phyloP scores from a whole-genome alignment of 2,888 invertebrate species.

The Gerris lacustris region DNA sequence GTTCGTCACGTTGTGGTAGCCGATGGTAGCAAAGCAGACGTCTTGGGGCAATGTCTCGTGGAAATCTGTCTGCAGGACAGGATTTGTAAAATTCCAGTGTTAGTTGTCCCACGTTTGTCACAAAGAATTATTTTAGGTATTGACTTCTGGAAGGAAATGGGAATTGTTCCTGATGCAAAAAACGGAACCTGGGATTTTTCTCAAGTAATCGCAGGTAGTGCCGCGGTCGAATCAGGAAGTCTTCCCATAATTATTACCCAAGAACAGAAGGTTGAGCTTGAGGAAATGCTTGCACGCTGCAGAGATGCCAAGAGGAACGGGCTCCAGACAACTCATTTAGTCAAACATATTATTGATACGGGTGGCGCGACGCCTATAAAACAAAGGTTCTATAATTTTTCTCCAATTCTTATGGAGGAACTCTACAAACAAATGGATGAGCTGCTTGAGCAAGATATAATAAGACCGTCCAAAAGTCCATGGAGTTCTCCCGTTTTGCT shows the following conservation, averaged over 20 bases:
- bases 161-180: slow-evolving; percentile 9
- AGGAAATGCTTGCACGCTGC: not conserved
- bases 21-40: not conserved
- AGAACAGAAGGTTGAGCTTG: not conserved
- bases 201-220: not conserved
- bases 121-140: slow-evolving; percentile 16
- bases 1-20: not conserved
- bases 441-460: not conserved
- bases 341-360: not conserved
- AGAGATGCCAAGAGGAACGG: not conserved
- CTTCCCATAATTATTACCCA: not conserved
- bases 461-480: no score
- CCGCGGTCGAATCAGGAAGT: not conserved
- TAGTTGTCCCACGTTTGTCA: slow-evolving; percentile 8
- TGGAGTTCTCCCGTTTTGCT: no score
- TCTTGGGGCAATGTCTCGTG: not conserved
- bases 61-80: slow-evolving; percentile 2
- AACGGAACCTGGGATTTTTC: slow-evolving; percentile 13
- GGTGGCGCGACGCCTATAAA: not conserved
- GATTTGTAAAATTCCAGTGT: not conserved
- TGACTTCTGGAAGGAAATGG: slow-evolving; percentile 15
- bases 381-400: not conserved
- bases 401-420: not conserved
- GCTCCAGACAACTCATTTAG: not conserved
- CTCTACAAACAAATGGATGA: not conserved